Evolutionary conservation across 1,140 invertebrate species (phyloP).

Genomic region (Drosophila guanche): DNA sequence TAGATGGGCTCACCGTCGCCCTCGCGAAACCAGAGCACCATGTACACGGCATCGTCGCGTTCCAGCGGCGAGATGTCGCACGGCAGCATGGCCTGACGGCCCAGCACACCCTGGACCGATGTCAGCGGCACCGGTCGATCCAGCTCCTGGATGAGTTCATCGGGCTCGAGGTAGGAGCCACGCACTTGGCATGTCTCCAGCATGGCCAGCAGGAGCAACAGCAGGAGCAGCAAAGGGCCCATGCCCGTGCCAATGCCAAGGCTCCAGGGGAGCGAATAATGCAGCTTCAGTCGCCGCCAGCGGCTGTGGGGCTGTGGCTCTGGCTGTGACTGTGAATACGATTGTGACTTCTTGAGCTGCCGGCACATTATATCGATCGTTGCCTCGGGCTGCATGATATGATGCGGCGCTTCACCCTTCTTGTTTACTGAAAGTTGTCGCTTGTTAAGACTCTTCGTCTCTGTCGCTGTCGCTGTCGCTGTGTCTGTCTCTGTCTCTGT

Average conservation of each 20-base stretch:
- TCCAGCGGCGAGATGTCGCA: slow-evolving; percentile 92
- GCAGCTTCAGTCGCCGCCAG: slow-evolving; percentile 9
- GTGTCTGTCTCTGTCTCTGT: no score
- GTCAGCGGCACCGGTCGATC: slow-evolving; percentile 88
- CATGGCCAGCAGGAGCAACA: slow-evolving; percentile 21
- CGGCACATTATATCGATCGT: slow-evolving; percentile 47
- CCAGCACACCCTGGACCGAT: slow-evolving; percentile 91
- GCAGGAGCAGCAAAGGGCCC: slow-evolving; percentile 25
- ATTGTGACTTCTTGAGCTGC: slow-evolving; percentile 16
- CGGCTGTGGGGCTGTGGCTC: slow-evolving; percentile 3
- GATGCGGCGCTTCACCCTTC: slow-evolving; percentile 35
- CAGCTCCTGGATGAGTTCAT: slow-evolving; percentile 83
- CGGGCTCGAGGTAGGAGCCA: slow-evolving; percentile 73
- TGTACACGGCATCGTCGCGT: slow-evolving; percentile 90
- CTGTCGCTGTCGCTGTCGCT: slow-evolving; percentile 8
- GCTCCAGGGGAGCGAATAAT: slow-evolving; percentile 19
- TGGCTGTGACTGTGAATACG: background rate
- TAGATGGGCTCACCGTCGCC: slow-evolving; percentile 92
- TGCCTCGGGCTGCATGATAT: slow-evolving; percentile 59
- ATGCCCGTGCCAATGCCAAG: slow-evolving; percentile 15
- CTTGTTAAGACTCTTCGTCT: slow-evolving; percentile 48
- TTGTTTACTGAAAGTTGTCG: slow-evolving; percentile 57
- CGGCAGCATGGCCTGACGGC: slow-evolving; percentile 90
- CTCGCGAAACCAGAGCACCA: slow-evolving; percentile 95
- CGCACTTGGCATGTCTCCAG: slow-evolving; percentile 25